Conservation (phyloP, 2,113 vertebrate species). For the Cebus imitator region DNA sequence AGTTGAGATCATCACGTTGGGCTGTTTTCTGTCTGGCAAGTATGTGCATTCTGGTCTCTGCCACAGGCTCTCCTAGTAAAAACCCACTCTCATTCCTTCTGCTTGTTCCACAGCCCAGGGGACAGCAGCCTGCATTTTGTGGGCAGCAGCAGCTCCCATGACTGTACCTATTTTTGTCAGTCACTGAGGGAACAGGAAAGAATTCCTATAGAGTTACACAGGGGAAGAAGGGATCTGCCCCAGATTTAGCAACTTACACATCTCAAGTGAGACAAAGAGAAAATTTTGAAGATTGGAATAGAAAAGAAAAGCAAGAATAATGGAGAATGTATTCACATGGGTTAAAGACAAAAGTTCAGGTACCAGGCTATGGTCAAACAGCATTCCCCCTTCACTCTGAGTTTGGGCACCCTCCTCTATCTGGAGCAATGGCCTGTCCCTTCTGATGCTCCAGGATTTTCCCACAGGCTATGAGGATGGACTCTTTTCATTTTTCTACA, state of each 20-base stretch:
- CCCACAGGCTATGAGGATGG: neutral
- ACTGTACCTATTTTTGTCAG: conserved; percentile 58
- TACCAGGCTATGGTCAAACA: neutral
- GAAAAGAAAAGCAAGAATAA: neutral
- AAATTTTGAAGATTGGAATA: neutral
- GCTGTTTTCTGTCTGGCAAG: conserved; percentile 45
- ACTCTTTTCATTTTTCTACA: neutral
- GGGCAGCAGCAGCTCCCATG: neutral
- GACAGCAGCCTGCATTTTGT: conserved; percentile 4
- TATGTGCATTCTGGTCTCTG: neutral
- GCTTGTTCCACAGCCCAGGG: neutral
- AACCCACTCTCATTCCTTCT: neutral
- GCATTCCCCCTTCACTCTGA: fast-evolving
- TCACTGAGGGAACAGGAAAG: neutral
- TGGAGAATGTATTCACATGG: neutral
- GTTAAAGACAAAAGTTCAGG: neutral
- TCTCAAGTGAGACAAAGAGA: neutral
- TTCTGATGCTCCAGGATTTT: neutral
- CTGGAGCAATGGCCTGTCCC: neutral
- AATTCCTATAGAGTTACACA: conserved; percentile 29
- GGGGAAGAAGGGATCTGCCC: conserved; percentile 1
- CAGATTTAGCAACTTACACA: conserved; percentile 16
- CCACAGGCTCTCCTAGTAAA: conserved; percentile 21
- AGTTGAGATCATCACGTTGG: conserved; percentile 16
- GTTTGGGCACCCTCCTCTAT: neutral